Conservation (phyloP, 2,797 vertebrate species). For the Chromis chromis region DNA sequence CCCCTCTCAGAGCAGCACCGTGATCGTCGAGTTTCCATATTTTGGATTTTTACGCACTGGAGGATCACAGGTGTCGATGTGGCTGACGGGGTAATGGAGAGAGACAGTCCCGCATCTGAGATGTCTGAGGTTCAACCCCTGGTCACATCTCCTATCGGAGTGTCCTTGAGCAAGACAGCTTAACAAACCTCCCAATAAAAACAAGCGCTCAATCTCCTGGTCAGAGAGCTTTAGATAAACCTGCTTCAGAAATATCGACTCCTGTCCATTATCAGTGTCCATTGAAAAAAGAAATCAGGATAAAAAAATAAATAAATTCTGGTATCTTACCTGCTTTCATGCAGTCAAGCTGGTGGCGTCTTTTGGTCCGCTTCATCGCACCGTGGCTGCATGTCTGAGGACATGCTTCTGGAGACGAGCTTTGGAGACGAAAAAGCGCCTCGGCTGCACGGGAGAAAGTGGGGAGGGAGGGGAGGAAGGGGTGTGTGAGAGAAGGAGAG, state of each 20-base stretch:
- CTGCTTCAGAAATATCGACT: constrained; percentile 24
- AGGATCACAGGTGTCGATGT: constrained; percentile 9
- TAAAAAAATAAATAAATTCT: too few species aligned
- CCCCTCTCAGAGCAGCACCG: neutral
- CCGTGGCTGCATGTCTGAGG: constrained; percentile 84
- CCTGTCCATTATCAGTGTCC: neutral
- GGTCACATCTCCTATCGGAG: constrained; percentile 6
- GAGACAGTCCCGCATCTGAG: neutral
- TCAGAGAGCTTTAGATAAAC: constrained; percentile 23
- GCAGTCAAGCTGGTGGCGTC: constrained; percentile 68
- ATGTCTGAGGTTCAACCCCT: constrained; percentile 24
- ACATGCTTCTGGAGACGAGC: constrained; percentile 83
- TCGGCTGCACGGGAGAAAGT: constrained; percentile 60
- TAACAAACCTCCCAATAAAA: neutral
- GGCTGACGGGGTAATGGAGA: neutral
- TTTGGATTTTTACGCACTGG: constrained; percentile 37
- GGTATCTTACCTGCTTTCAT: constrained; percentile 82
- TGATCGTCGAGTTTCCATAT: neutral
- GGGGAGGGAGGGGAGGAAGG: constrained; percentile 33
- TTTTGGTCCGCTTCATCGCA: constrained; percentile 80
- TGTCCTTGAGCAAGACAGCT: constrained; percentile 40
- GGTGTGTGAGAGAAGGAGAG: constrained; percentile 31
- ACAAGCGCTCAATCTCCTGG: neutral
- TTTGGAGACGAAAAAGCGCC: constrained; percentile 74
- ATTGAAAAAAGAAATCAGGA: too few species aligned